A percentile compares a stretch with the other conserved stretches of the same genome.
Conservation (phyloP, 2,797 vertebrate genomes). For the Furcifer pardalis region DNA sequence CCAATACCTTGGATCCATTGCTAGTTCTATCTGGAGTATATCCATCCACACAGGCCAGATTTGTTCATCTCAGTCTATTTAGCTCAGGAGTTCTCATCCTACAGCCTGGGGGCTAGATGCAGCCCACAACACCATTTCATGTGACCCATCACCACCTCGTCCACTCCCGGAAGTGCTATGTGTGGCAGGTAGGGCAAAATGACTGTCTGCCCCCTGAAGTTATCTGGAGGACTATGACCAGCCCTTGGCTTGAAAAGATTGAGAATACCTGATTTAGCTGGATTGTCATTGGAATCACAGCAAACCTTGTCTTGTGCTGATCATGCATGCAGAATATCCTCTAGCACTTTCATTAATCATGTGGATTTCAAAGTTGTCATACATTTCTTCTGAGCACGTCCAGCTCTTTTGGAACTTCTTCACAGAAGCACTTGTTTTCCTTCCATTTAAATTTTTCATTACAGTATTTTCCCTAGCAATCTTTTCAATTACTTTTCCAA, state of each 20-base stretch:
- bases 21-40: neutral
- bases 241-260: too few relatives aligned
- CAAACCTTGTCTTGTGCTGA: neutral
- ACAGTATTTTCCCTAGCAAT: rapidly evolving
- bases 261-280: too few relatives aligned
- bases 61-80: too few relatives aligned
- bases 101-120: too few relatives aligned
- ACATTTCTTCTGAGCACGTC: neutral
- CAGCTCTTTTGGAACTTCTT: neutral
- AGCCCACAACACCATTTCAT: too few relatives aligned
- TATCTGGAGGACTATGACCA: too few relatives aligned
- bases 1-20: neutral
- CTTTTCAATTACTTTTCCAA: neutral
- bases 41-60: too few relatives aligned
- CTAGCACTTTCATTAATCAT: neutral
- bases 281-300: neutral
- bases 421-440: neutral
- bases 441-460: neutral
- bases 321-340: neutral
- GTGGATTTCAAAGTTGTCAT: neutral
- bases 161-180: too few relatives aligned
- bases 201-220: too few relatives aligned
- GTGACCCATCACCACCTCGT: too few relatives aligned
- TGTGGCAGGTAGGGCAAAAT: too few relatives aligned
- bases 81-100: too few relatives aligned